These are phyloP conservation scores for Atrichornis clamosus DNA, from an alignment of 2,113 vertebrate species.

Conservation along the genomic window DNA sequence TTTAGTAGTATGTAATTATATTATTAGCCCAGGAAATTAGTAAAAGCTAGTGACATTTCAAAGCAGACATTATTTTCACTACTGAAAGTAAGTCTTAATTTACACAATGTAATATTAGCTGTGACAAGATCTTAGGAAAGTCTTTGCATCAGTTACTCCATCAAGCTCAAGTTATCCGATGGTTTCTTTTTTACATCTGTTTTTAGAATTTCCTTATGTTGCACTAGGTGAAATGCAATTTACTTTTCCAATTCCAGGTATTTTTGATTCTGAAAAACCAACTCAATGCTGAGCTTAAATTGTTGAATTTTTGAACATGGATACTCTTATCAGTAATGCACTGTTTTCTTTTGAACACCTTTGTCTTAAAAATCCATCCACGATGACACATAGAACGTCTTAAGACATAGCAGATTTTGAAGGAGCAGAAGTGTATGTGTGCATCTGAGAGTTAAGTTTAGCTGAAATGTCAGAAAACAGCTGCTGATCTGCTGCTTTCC, in stretches of 20 bases:
- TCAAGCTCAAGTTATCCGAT: not conserved
- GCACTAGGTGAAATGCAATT: not conserved
- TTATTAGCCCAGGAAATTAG: not conserved
- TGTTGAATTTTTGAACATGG: not conserved
- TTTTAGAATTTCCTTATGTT: not conserved
- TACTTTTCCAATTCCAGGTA: not conserved
- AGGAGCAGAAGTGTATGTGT: not conserved
- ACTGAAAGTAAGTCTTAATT: not conserved
- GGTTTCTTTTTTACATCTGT: not conserved
- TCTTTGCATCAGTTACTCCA: not conserved
- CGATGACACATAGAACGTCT: fast-evolving
- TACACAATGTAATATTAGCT: not conserved
- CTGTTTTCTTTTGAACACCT: not conserved
- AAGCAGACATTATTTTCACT: not conserved
- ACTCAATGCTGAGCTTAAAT: not conserved
- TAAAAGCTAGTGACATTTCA: not conserved
- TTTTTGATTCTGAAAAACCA: not conserved
- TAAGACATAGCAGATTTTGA: not conserved
- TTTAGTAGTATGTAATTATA: not conserved
- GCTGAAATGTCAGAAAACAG: not conserved
- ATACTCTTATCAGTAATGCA: not conserved
- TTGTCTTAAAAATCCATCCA: not conserved
- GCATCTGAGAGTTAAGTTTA: not conserved
- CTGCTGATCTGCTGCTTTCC: not conserved
- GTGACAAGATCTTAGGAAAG: not conserved